Evolutionary conservation across 2,113 vertebrate species (phyloP).

Genomic region (Anolis sagrei): DNA sequence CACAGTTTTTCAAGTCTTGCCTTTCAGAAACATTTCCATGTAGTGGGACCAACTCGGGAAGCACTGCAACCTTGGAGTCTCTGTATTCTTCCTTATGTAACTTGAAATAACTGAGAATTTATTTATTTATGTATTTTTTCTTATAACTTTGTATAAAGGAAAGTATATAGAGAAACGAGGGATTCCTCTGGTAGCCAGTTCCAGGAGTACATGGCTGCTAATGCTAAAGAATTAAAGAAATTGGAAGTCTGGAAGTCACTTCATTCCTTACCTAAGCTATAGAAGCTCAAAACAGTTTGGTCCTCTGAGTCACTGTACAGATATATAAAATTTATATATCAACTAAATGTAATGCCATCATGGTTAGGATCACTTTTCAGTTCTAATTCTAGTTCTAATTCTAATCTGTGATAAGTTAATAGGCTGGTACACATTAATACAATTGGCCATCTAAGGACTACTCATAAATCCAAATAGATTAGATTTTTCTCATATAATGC

Average conservation of each 20-base stretch:
- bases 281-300: neutral
- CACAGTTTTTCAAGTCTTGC: neutral
- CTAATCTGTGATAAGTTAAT: slow-evolving; percentile 24
- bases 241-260: neutral
- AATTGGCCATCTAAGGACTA: slow-evolving; percentile 46
- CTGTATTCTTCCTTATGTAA: neutral
- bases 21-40: neutral
- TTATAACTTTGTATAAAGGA: too few relatives aligned
- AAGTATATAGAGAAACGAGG: too few relatives aligned
- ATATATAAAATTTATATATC: neutral
- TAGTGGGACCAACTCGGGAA: neutral
- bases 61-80: neutral
- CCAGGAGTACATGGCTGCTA: neutral
- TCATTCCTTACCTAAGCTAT: too few relatives aligned
- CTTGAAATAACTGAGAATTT: too few relatives aligned
- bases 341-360: neutral
- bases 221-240: neutral
- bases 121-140: too few relatives aligned
- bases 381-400: too few relatives aligned
- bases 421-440: slow-evolving; percentile 39
- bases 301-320: neutral
- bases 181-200: too few relatives aligned
- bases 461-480: slow-evolving; percentile 14
- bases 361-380: neutral
- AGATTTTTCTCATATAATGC: neutral